Evolutionary conservation across 2,797 vertebrate genomes (phyloP).

Genomic region (Sylvilagus floridanus): DNA sequence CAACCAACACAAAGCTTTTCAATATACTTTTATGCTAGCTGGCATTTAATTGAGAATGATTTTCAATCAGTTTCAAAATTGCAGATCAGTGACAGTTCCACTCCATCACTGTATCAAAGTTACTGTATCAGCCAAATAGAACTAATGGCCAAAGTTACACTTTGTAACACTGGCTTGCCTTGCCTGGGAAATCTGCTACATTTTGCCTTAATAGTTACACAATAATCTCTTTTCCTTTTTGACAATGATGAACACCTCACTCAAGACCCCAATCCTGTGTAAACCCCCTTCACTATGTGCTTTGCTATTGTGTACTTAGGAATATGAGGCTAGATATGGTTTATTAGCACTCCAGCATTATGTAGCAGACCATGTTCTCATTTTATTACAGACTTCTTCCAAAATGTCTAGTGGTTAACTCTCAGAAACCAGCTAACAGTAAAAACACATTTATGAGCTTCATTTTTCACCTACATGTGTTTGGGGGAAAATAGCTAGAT

Average conservation of each 20-base stretch:
- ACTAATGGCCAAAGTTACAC: neutral
- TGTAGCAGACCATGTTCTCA: constrained; percentile 29
- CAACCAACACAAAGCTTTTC: constrained; percentile 50
- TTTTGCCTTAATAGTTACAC: constrained; percentile 9
- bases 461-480: constrained; percentile 30
- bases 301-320: constrained; percentile 6
- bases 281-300: neutral
- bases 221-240: neutral
- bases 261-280: constrained; percentile 29
- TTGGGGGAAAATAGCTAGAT: neutral
- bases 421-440: constrained; percentile 20
- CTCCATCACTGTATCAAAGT: constrained; percentile 27
- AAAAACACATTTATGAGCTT: constrained; percentile 43
- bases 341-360: constrained; percentile 9
- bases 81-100: constrained; percentile 15
- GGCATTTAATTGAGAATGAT: constrained; percentile 61
- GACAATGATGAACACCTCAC: neutral
- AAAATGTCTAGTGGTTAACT: constrained; percentile 41
- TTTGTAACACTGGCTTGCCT: constrained; percentile 1
- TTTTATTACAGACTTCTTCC: constrained; percentile 11
- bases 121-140: neutral
- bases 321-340: constrained; percentile 11
- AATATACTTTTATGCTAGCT: constrained; percentile 61
- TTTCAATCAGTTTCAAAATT: constrained; percentile 42
- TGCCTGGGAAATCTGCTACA: constrained; percentile 10